These are phyloP conservation scores for Hipparchia sbordonii DNA, from an alignment of 2,888 invertebrate species.

Conservation along the genomic window DNA sequence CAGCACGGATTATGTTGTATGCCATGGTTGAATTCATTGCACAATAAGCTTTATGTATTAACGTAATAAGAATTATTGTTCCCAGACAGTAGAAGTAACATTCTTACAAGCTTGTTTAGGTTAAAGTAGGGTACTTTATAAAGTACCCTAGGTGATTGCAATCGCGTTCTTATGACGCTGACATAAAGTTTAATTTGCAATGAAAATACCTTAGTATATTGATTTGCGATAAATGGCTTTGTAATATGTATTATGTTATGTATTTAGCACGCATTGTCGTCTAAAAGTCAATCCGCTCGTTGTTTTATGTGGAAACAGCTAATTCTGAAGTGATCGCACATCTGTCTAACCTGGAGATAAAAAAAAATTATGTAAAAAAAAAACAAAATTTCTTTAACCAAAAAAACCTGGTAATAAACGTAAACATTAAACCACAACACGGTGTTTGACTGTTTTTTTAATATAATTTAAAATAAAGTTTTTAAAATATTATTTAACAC, in stretches of 20 bases:
- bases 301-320: constrained; percentile 89
- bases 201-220: constrained; percentile 4
- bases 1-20: constrained; percentile 16
- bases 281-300: constrained; percentile 77
- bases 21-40: constrained; percentile 10
- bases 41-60: background rate
- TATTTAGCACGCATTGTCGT: constrained; percentile 78
- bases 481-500: no score
- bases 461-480: no score
- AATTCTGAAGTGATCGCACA: constrained; percentile 97
- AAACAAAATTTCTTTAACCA: background rate
- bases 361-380: background rate
- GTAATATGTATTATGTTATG: constrained; percentile 39
- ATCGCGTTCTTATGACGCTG: background rate
- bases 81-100: background rate
- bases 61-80: background rate
- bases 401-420: background rate
- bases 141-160: no score
- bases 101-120: no score
- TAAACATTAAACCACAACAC: no score
- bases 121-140: no score
- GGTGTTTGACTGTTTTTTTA: no score
- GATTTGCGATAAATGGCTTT: constrained; percentile 10
- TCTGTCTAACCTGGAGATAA: constrained; percentile 91
- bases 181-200: constrained; percentile 9